Conservation (phyloP, 2,888 invertebrate genomes). For the Athalia circularis region DNA sequence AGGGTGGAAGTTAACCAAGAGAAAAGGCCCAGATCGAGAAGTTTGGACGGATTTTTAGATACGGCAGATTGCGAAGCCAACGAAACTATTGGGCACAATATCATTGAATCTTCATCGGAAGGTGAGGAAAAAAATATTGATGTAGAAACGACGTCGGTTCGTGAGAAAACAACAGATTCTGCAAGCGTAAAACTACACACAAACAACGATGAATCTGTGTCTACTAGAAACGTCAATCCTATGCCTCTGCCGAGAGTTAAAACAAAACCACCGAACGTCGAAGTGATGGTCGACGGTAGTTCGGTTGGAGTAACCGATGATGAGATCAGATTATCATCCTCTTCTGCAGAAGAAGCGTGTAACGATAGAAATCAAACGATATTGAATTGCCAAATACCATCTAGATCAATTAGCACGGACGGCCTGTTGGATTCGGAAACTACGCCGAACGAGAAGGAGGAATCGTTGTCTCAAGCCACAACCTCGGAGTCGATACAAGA, state of each 20-base stretch:
- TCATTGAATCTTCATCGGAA: conserved; percentile 20
- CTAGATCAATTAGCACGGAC: conserved; percentile 41
- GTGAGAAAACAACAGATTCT: not conserved
- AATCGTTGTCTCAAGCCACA: not conserved
- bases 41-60: conserved; percentile 43
- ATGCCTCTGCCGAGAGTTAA: conserved; percentile 53
- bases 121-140: conserved; percentile 1
- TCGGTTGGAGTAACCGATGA: not conserved
- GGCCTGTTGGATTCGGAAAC: conserved; percentile 28
- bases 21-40: conserved; percentile 44
- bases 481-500: not conserved
- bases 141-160: not conserved
- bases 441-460: not conserved
- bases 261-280: conserved; percentile 33
- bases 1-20: conserved; percentile 26
- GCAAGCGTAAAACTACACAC: not conserved
- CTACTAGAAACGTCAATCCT: conserved; percentile 43
- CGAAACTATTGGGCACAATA: not conserved
- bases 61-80: not conserved
- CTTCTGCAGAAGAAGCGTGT: conserved; percentile 40
- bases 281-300: not conserved
- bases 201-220: not conserved
- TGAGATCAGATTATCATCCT: conserved; percentile 43
- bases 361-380: conserved; percentile 10
- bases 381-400: not conserved